phyloP scores from a whole-genome alignment of 2,113 vertebrate genomes.

The Oxyruncus cristatus region DNA sequence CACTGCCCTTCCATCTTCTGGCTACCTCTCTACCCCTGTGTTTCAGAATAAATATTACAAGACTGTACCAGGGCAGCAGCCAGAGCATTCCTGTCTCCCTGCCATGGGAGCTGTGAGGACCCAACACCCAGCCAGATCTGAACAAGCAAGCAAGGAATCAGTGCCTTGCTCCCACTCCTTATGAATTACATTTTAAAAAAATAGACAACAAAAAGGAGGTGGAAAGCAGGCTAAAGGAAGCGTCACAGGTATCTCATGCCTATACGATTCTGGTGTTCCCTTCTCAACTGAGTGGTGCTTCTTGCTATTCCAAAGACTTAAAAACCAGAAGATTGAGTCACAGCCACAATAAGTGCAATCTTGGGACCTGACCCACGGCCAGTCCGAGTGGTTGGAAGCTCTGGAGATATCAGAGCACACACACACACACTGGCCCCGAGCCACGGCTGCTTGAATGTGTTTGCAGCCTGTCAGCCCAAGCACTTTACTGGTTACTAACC shows the following conservation, averaged over 20 bases:
- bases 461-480: slow-evolving; percentile 37
- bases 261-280: background rate
- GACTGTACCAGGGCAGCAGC: background rate
- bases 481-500: slow-evolving; percentile 20
- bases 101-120: background rate
- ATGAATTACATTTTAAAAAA: background rate
- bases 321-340: background rate
- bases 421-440: background rate
- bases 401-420: background rate
- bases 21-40: fast-evolving
- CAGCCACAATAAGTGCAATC: background rate
- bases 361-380: background rate
- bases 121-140: background rate
- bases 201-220: background rate
- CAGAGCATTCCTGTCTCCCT: background rate
- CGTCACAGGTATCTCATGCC: background rate
- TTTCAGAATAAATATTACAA: background rate
- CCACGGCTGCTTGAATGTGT: slow-evolving; percentile 12
- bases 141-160: background rate
- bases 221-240: background rate
- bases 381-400: background rate
- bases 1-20: background rate
- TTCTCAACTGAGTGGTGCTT: background rate
- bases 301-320: background rate
- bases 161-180: background rate